Evolutionary conservation across 2,113 vertebrate genomes (phyloP).

Genomic region (Alligator mississippiensis): DNA sequence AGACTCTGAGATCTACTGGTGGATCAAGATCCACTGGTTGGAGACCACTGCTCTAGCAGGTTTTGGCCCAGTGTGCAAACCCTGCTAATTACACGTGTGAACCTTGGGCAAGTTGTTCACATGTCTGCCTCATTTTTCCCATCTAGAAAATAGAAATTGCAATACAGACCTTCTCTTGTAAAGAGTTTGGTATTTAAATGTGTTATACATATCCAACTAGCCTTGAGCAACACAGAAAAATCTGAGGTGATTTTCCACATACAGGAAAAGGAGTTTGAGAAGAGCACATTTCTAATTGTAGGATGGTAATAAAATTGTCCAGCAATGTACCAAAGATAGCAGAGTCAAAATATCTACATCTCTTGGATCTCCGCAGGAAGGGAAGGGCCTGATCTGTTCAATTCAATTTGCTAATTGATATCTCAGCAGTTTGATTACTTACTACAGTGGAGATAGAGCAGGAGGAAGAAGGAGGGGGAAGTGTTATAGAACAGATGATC

Average conservation of each 20-base stretch:
- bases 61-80: no score
- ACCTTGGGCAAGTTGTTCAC: not conserved
- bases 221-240: accelerated
- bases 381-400: not conserved
- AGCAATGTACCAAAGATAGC: not conserved
- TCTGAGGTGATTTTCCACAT: not conserved
- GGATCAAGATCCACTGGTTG: no score
- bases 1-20: no score
- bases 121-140: not conserved
- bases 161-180: not conserved
- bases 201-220: not conserved
- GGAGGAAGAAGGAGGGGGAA: not conserved
- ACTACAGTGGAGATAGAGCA: not conserved
- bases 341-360: not conserved
- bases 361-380: not conserved
- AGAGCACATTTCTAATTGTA: not conserved
- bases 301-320: not conserved
- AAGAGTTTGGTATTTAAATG: not conserved
- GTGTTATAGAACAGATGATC: not conserved
- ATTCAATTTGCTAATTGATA: not conserved
- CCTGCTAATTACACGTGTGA: no score
- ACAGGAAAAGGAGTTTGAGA: not conserved
- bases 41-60: no score
- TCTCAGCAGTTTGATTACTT: not conserved
- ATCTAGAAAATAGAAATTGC: not conserved